Conservation (phyloP, 2,797 vertebrate genomes). For the Trachops cirrhosus region DNA sequence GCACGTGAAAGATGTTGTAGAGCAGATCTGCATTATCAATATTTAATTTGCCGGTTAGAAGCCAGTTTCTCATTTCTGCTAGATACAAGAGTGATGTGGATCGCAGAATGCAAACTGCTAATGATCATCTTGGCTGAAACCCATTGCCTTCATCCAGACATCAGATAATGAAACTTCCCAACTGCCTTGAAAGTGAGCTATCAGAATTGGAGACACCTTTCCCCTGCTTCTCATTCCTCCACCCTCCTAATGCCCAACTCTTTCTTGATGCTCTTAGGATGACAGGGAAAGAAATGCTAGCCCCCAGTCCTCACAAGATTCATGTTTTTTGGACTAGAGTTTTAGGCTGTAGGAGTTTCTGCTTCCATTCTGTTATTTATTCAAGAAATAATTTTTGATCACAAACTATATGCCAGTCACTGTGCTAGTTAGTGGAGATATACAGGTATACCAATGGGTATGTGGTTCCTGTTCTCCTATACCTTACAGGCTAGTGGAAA, state of each 20-base stretch:
- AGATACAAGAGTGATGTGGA: slow-evolving; percentile 29
- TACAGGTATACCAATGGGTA: background rate
- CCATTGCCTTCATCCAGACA: slow-evolving; percentile 27
- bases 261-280: background rate
- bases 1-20: background rate
- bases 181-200: background rate
- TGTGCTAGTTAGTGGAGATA: background rate
- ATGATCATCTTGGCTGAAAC: slow-evolving; percentile 61
- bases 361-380: background rate
- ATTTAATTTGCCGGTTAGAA: slow-evolving; percentile 71
- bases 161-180: background rate
- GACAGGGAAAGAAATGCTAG: background rate
- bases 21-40: slow-evolving; percentile 58
- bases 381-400: background rate
- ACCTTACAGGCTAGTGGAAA: background rate
- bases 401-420: background rate
- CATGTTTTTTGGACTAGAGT: background rate
- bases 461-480: background rate
- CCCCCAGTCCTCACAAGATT: background rate
- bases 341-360: background rate
- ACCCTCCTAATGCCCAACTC: background rate
- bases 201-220: background rate
- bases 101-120: slow-evolving; percentile 62
- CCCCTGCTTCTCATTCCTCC: background rate
- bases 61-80: slow-evolving; percentile 58